Conservation (phyloP, 2,797 vertebrate genomes). For the Bothrops alternatus region DNA sequence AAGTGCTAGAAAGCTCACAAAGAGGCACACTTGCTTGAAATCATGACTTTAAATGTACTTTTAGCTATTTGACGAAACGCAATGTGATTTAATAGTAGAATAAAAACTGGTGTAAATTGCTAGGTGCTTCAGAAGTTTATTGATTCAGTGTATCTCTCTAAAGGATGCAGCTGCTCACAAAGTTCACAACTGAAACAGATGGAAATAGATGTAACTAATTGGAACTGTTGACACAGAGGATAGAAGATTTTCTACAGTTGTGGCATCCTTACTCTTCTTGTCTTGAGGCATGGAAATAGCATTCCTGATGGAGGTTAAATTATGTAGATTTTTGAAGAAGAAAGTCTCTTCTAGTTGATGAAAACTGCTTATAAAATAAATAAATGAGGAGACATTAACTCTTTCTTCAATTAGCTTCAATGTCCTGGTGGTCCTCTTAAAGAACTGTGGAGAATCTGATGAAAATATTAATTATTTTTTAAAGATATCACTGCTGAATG, state of each 20-base stretch:
- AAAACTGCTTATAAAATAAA: constrained; percentile 62
- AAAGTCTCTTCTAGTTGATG: constrained; percentile 61
- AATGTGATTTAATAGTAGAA: background rate
- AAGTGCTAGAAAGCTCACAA: background rate
- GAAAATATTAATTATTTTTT: constrained; percentile 51
- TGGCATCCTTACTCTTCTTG: constrained; percentile 43
- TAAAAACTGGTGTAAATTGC: background rate
- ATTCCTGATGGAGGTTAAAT: constrained; percentile 65
- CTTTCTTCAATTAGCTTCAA: constrained; percentile 63
- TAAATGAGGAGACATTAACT: constrained; percentile 62
- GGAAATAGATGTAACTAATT: constrained; percentile 65
- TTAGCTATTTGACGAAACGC: background rate
- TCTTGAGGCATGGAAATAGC: constrained; percentile 48
- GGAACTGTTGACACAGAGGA: constrained; percentile 54
- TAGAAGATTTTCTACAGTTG: constrained; percentile 42
- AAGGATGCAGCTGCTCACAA: constrained; percentile 61
- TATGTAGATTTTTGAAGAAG: constrained; percentile 60
- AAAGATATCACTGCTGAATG: constrained; percentile 19
- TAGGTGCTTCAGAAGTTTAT: constrained; percentile 52
- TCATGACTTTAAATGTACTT: background rate
- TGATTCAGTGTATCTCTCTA: constrained; percentile 52
- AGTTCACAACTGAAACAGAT: constrained; percentile 55
- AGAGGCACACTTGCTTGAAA: background rate
- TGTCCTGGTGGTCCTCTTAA: constrained; percentile 52
- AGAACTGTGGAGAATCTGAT: constrained; percentile 52